Conservation (phyloP, 1,140 invertebrate genomes). For the Camponotus floridanus region DNA sequence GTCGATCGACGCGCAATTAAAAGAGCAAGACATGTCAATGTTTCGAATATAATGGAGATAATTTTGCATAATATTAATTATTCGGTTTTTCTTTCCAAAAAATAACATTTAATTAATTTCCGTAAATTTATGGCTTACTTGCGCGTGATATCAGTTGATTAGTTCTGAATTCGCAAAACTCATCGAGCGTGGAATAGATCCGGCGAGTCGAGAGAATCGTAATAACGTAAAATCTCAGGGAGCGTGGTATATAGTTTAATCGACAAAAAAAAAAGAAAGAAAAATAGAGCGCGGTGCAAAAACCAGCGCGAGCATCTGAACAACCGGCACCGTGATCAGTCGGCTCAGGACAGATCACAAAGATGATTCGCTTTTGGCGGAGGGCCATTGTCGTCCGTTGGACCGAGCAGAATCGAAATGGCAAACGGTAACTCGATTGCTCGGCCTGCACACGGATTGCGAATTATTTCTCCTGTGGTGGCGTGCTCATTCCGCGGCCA, state of each 20-base stretch:
- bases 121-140: background rate
- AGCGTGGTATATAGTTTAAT: background rate
- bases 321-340: conserved; percentile 58
- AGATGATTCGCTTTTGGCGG: conserved; percentile 84
- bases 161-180: background rate
- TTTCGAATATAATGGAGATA: conserved; percentile 1
- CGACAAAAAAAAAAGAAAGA: conserved; percentile 6
- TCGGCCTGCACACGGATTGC: conserved; percentile 81
- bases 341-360: conserved; percentile 81
- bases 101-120: background rate
- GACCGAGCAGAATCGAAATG: conserved; percentile 84
- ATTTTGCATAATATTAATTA: background rate
- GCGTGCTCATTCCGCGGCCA: conserved; percentile 81
- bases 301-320: conserved; percentile 52
- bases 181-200: background rate
- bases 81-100: background rate
- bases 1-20: conserved; percentile 12
- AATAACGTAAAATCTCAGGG: conserved; percentile 18
- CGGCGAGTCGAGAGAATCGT: background rate
- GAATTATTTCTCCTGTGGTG: conserved; percentile 83
- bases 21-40: background rate
- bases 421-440: conserved; percentile 85
- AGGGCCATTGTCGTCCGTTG: conserved; percentile 83
- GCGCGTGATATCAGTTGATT: background rate
- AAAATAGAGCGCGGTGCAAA: conserved; percentile 39